Percentiles rank a stretch among this genome's conserved stretches.
phyloP scores from a whole-genome alignment of 2,113 vertebrate genomes.

The Mobula hypostoma region DNA sequence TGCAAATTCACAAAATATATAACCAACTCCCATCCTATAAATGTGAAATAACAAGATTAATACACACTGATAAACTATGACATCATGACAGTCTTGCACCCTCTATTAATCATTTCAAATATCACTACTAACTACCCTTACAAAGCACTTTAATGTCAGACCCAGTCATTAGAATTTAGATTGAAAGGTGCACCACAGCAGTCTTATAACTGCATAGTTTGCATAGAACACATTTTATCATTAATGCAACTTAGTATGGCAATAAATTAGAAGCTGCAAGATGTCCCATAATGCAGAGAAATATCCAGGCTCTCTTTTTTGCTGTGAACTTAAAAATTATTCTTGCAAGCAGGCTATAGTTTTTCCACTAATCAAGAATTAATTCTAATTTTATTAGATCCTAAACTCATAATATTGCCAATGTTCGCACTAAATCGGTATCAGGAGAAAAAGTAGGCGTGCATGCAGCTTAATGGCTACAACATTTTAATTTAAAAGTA shows the following conservation, averaged over 20 bases:
- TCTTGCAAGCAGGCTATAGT: background rate
- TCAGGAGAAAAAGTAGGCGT: background rate
- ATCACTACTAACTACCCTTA: constrained; percentile 16
- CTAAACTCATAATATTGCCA: background rate
- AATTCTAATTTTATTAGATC: background rate
- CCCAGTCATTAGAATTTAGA: constrained; percentile 15
- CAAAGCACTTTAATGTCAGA: background rate
- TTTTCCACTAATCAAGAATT: background rate
- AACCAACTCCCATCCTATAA: background rate
- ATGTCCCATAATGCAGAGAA: background rate
- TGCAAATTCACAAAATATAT: background rate
- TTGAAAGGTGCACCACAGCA: constrained; percentile 11
- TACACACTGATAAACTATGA: background rate
- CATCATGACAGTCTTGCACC: background rate
- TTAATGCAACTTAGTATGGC: background rate
- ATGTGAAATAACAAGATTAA: background rate
- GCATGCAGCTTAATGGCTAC: background rate
- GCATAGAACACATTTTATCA: background rate
- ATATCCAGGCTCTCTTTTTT: background rate
- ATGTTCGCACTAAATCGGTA: background rate
- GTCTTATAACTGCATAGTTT: background rate
- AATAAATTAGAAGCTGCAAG: background rate
- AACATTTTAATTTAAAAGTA: background rate
- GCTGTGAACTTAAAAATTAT: background rate
- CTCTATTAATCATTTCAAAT: constrained; percentile 31